Conservation (phyloP, 2,888 invertebrate genomes). For the Chaitophorus viminalis region DNA sequence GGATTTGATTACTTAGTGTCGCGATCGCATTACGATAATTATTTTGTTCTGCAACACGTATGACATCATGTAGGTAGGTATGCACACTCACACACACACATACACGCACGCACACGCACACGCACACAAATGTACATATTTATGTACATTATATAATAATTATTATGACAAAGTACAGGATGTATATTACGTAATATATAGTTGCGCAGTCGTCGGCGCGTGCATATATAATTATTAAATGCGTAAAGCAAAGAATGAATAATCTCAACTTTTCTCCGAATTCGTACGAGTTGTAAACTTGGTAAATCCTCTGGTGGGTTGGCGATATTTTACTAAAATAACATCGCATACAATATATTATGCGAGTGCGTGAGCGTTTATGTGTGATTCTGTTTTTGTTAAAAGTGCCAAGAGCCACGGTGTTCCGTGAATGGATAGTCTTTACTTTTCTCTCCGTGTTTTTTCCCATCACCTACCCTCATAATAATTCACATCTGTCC, state of each 20-base stretch:
- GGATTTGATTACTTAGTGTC: no score
- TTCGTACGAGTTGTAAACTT: constrained; percentile 15
- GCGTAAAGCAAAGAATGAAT: not conserved
- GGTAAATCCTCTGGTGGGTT: constrained; percentile 26
- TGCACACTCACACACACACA: not conserved
- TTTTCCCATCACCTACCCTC: not conserved
- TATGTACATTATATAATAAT: no score
- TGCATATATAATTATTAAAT: not conserved
- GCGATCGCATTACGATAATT: no score
- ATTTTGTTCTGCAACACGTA: no score
- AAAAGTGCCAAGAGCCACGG: not conserved
- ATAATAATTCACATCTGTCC: not conserved
- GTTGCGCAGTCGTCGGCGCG: not conserved
- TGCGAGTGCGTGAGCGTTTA: not conserved
- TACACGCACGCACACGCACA: not conserved
- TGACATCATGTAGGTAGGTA: not conserved
- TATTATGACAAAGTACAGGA: no score
- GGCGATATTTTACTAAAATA: not conserved
- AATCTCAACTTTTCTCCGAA: constrained; percentile 1
- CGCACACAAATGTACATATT: not conserved
- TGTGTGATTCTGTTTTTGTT: constrained; percentile 3
- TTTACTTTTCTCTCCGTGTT: constrained; percentile 1
- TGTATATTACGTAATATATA: no score
- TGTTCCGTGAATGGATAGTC: not conserved
- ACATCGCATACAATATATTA: no score